Conservation (phyloP, 2,113 vertebrate species). For the Pomatostomus ruficeps region DNA sequence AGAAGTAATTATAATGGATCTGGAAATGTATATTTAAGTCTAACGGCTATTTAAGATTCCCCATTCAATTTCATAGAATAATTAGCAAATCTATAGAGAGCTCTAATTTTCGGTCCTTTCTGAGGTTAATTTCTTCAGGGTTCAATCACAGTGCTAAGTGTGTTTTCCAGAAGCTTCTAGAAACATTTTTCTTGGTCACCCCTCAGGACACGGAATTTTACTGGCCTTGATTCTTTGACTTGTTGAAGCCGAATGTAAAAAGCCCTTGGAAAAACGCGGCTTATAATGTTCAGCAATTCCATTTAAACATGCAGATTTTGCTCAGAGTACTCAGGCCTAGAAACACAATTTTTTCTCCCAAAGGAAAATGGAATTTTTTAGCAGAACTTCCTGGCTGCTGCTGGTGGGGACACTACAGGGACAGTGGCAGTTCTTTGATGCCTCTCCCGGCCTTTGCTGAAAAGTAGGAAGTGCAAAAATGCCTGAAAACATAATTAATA, state of each 20-base stretch:
- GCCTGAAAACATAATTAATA: conserved; percentile 12
- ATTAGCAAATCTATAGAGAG: conserved; percentile 6
- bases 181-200: conserved; percentile 11
- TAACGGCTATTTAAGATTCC: conserved; percentile 13
- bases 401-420: not conserved
- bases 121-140: conserved; percentile 14
- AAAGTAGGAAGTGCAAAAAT: not conserved
- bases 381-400: not conserved
- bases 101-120: conserved; percentile 8
- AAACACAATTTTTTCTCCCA: not conserved
- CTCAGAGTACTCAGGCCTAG: not conserved
- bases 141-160: not conserved
- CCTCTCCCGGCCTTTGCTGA: conserved; percentile 1
- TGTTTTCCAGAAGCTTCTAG: conserved; percentile 11
- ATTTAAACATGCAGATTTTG: not conserved
- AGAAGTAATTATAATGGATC: not conserved
- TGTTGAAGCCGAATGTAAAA: not conserved
- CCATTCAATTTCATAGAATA: conserved; percentile 20
- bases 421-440: not conserved
- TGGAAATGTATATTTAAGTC: conserved; percentile 34
- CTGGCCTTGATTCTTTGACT: not conserved
- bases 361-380: not conserved
- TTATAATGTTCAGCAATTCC: not conserved
- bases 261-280: not conserved
- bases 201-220: not conserved